Base-by-base conservation (phyloP, 2,113 vertebrate genomes). In the Craseonycteris thonglongyai region DNA sequence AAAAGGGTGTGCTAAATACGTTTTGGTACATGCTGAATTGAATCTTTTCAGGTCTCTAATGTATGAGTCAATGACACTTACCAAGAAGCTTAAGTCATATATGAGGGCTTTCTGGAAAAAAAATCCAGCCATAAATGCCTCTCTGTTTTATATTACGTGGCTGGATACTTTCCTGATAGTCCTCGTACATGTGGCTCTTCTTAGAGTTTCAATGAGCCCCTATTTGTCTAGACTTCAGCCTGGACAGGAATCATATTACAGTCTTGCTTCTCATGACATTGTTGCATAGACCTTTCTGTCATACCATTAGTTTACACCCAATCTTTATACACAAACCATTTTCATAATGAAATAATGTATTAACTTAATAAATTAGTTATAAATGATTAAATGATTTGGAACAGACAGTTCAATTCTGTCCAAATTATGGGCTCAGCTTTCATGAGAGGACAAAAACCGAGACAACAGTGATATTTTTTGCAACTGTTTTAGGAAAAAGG, bases 11-110 rank as follows among this genome's bases (percentile, higher is more conserved):
- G 33, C 96, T 95, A 85, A 92, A 91, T 63, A 92, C 54, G 28
- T 59, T 93, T 88, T 96, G 56, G 78, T 56, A 78, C 79, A 84
- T 89, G 66, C 18, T 78, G 74, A 90, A 88, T 56, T 80, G n/a
- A 6, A 35, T n/a, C 33, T 56, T 93, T 54, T 56, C 56, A 86
- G 22, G 45, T 51, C 47, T 96, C 54, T 85, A 66, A 59, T 82
- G 75, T 47, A 72, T 93, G 94, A 51, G 59, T 69, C 33, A 66
- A 68, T 19, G 59, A 74, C 56, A 74, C 30, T 26, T 63, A 24
- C 58, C 19, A 51, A 80, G 47, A 83, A 58, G 13, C 2, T 47
- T 18, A 66, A 26, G n/a, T 56, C 15, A 58, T 66, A 28, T 2
- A 16, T n/a, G n/a, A n/a, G n/a, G n/a, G n/a, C n/a, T n/a, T n/a